Evolutionary conservation across 1,140 invertebrate species (phyloP), one percentile per base, ranked within the genome.

Genomic region (Mya arenaria): DNA sequence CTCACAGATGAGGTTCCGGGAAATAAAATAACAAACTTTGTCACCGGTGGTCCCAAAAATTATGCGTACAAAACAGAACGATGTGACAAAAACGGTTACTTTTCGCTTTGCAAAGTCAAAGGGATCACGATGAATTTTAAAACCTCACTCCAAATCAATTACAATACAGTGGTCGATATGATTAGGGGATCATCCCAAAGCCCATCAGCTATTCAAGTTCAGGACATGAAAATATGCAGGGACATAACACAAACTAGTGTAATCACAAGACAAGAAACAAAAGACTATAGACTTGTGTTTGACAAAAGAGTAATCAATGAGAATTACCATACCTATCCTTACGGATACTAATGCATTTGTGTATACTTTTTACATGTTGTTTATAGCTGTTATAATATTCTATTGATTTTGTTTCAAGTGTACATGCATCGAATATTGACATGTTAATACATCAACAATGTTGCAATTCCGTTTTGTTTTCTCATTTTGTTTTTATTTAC

Each of bases 11-110:
- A 68, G 44, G 17, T 56, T 58, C 52, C 32, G 4, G 34, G 37
- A 34, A 41, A 83, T 23, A 19, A 15, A 0, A 82, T 82, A 34
- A 4, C 28, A 25, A 58, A 44, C 17, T 82, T 82, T 66, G 80
- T 82, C 8, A 58, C 69, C 8, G 80, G 66, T 5, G 78, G 78
- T 10, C 55, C 80, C 17, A 82, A 82, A 32, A 82, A 82, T 44
- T 82, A 82, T 41, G 69, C 28, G 4, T 82, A 63, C 36, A 19
- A 62, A 48, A 13, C 23, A 6, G 0, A 36, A 34, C 44, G 25
- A 8, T 19, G 0, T 5, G n/a, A 65, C 17, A 28, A 37, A n/a
- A 39, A 65, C 25, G 62, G 62, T 28, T 19, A 17, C 10, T 77
- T 17, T 48, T 55, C 69, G 6, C 10, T 60, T 52, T 81, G 66